Evolutionary conservation across 2,888 invertebrate genomes (phyloP).

Genomic region (Phaedon cochleariae): DNA sequence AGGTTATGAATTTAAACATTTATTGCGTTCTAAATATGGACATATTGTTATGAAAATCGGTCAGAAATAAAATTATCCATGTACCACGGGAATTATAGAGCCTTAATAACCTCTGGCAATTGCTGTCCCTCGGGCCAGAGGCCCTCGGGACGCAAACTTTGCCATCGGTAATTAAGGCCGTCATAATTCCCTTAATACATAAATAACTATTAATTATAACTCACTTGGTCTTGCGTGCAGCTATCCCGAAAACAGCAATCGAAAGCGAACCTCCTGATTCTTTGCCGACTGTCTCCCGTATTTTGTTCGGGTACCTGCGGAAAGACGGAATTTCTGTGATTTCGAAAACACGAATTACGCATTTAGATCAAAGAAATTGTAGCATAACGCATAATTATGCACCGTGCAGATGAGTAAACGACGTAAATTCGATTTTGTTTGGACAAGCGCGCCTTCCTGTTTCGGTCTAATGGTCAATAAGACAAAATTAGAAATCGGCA

Average conservation of each 20-base stretch:
- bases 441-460: conserved; percentile 15
- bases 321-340: conserved; percentile 14
- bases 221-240: conserved; percentile 62
- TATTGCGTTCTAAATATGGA: too few species aligned
- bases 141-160: too few species aligned
- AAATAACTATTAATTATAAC: too few species aligned
- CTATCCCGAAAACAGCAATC: conserved; percentile 72
- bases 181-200: too few species aligned
- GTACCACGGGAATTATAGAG: too few species aligned
- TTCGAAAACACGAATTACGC: conserved; percentile 28
- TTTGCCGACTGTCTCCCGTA: conserved; percentile 73
- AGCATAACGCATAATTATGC: too few species aligned
- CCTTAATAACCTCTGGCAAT: too few species aligned
- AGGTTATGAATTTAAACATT: too few species aligned
- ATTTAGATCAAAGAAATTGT: conserved; percentile 35
- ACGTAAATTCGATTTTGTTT: conserved; percentile 15
- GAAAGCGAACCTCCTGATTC: conserved; percentile 70
- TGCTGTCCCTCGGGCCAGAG: too few species aligned
- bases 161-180: too few species aligned
- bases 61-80: too few species aligned
- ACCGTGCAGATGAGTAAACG: conserved; percentile 21
- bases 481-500: neutral
- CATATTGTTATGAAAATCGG: too few species aligned
- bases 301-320: conserved; percentile 70
- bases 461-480: neutral